A percentile compares a stretch with the other conserved stretches of the same genome.
Conservation (phyloP, 2,113 vertebrate species). For the Rhegmatorhina hoffmannsi region DNA sequence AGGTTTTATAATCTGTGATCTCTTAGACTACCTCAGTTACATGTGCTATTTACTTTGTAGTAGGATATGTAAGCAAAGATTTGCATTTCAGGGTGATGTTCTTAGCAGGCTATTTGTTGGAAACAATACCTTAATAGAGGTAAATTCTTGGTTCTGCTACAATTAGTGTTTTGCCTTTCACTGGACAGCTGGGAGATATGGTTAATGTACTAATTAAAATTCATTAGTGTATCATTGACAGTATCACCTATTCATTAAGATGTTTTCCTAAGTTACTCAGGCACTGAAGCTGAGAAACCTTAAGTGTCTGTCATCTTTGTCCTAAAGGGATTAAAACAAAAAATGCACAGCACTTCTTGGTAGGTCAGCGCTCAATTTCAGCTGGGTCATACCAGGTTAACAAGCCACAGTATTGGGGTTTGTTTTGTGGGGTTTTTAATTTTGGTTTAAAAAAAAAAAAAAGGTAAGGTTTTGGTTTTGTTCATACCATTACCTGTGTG, state of each 20-base stretch:
- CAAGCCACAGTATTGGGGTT: background rate
- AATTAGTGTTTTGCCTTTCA: background rate
- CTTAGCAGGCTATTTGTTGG: background rate
- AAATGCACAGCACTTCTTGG: background rate
- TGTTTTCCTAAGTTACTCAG: background rate
- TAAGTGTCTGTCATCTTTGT: background rate
- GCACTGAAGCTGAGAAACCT: background rate
- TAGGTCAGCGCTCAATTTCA: background rate
- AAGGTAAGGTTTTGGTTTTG: background rate
- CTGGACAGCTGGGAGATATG: background rate
- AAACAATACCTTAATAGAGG: background rate
- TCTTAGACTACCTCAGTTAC: background rate
- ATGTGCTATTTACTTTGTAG: background rate
- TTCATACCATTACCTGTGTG: background rate
- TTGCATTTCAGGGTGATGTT: background rate
- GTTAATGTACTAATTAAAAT: background rate
- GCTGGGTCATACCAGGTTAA: slow-evolving; percentile 8
- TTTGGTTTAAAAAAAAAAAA: background rate
- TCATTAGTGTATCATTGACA: background rate
- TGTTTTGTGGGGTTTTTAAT: background rate
- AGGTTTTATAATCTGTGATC: background rate
- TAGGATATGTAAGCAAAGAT: background rate
- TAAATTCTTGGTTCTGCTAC: background rate
- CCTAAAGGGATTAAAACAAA: background rate
- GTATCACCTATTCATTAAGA: background rate